Conservation (phyloP, 2,888 invertebrate genomes). For the Dromius quadrimaculatus region DNA sequence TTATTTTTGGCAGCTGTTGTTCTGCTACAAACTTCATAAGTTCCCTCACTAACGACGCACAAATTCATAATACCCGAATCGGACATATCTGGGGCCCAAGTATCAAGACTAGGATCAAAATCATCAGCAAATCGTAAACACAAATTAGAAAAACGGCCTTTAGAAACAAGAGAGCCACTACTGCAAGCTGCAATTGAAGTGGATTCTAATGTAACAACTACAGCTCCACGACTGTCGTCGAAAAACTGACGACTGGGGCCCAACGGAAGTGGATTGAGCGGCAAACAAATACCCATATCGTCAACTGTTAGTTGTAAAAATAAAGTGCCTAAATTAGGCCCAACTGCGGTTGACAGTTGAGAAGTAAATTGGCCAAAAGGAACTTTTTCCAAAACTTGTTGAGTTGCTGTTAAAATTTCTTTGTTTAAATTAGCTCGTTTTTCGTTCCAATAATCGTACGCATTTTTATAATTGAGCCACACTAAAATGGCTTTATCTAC, state of each 20-base stretch:
- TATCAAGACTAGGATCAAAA: slow-evolving; percentile 95
- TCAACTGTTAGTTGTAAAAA: slow-evolving; percentile 95
- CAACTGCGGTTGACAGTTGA: slow-evolving; percentile 72
- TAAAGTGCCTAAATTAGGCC: slow-evolving; percentile 85
- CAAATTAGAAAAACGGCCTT: slow-evolving; percentile 89
- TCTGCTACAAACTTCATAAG: slow-evolving; percentile 96
- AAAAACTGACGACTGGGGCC: slow-evolving; percentile 69
- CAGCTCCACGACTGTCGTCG: slow-evolving; percentile 89
- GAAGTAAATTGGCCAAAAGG: slow-evolving; percentile 84
- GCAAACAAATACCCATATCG: slow-evolving; percentile 96
- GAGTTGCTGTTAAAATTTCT: slow-evolving; percentile 84
- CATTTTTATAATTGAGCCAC: slow-evolving; percentile 99
- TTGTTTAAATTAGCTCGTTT: slow-evolving; percentile 92
- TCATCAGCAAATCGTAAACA: slow-evolving; percentile 97
- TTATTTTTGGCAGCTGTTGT: slow-evolving; percentile 89
- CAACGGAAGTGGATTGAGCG: slow-evolving; percentile 82
- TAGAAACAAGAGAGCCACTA: slow-evolving; percentile 94
- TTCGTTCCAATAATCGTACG: slow-evolving; percentile 99
- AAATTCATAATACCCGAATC: slow-evolving; percentile 87
- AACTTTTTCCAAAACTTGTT: slow-evolving; percentile 80
- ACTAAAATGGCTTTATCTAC: slow-evolving; percentile 98
- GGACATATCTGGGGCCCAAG: slow-evolving; percentile 93
- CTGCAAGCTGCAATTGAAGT: slow-evolving; percentile 97
- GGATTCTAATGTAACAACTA: slow-evolving; percentile 95
- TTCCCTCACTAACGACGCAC: slow-evolving; percentile 98